Base-by-base conservation (phyloP, 2,113 vertebrate species). In the Austrofundulus limnaeus region DNA sequence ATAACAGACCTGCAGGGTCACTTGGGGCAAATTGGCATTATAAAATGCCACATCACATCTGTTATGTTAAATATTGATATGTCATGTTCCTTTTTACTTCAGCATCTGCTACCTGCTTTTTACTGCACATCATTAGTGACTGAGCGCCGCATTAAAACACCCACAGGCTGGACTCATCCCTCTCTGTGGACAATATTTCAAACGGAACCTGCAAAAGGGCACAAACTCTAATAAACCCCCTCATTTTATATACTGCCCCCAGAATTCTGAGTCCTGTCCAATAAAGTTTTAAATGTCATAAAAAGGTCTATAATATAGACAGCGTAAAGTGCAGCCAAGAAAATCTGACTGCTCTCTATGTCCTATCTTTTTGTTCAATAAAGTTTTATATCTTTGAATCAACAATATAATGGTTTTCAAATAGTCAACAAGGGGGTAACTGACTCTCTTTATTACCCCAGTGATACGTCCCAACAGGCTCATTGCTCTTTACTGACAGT, bases 251-350 rank as follows among this genome's bases (percentile, higher is more conserved):
- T 94, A 96, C 94, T 95, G 94, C 92, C 92, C 93, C 92, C 93
- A 96, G 94, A 95, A 97, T 94, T 96, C 93, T 91, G 93, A 95
- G 94, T 95, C 94, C 94, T 94, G 95, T 97, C 94, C 93, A 96
- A 96, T 98, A 97, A 95, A 96, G 94, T 96, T 96, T 96, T 95
- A 96, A 96, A 95, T 95, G 95, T 94, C 95, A 95, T 94, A 94
- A 93, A 34, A 91, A 95, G 96, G 93, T 93, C 94, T 92, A 93
- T 98, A 97, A 98, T 91, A 90, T 87, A 90, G 93, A 93, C 82
- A 90, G 93, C 92, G 93, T 94, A 94, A 94, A 94, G 91, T 88
- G 86, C 90, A 93, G 92, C 93, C 93, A 90, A 92, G 93, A 93
- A 94, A 94, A 92, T 92, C 90, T 90, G 91, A 92, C 89, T 91